Evolutionary conservation across 2,888 invertebrate genomes (phyloP), one percentile per base, ranked within the genome.

Genomic region (Dorcus parallelipipedus): DNA sequence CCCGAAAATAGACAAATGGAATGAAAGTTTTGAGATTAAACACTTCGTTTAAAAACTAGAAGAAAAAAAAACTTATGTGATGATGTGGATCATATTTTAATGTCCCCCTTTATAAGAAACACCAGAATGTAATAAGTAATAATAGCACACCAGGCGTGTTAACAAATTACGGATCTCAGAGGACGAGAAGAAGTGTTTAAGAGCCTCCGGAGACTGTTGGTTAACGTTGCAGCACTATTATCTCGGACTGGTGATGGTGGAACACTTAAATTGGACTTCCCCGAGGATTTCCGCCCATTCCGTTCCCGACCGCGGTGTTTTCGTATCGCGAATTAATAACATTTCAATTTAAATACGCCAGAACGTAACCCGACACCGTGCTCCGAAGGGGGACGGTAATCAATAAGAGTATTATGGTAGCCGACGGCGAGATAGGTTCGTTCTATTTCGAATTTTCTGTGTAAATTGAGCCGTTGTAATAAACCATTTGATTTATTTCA

Each of bases 261-360:
- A 48, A 43, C 47, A 49, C 43, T 53, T 41, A 53, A 58, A 53
- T 53, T 49, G 9, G 43, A 40, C n/a, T 41, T 58, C 58, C 48
- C 58, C 38, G 9, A 41, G 58, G 58, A 53, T 53, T 53, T 58
- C 53, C 58, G 58, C 58, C 58, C 58, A 58, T 53, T 52, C 43
- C 48, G 43, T 58, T 58, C 58, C 40, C 54, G 45, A 47, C 45
- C 49, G 56, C 57, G 52, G 53, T 57, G 56, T 57, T 57, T 57
- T 56, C 45, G 60, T 56, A 57, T 56, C 53, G 53, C 56, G 53
- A 60, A 60, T 60, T 60, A 60, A 60, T 60, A 60, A 53, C 54
- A 49, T 60, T 60, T 57, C 54, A 60, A 60, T 60, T 56, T 60
- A 54, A 60, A 57, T 56, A 42, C 54, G 54, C 41, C 56, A 53